Percentiles rank a stretch among this genome's conserved stretches.
These are phyloP conservation scores for Bothrops jararaca DNA, from an alignment of 2,113 vertebrate species.

Conservation along the genomic window DNA sequence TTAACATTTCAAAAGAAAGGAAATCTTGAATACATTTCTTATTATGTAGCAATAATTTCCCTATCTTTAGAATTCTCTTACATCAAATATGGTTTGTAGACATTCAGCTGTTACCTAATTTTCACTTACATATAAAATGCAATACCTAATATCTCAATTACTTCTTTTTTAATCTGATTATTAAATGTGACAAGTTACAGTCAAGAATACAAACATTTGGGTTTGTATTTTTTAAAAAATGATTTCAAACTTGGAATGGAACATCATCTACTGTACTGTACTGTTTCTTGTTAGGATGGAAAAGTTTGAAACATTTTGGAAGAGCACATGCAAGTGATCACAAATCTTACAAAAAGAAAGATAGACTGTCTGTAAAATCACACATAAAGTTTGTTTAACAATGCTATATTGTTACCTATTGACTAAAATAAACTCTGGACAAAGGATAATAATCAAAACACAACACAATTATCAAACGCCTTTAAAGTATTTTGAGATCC, in stretches of 20 bases:
- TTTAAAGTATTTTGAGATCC: neutral
- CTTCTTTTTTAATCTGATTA: neutral
- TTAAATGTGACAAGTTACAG: neutral
- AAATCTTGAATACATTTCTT: neutral
- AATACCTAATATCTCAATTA: neutral
- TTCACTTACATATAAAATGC: neutral
- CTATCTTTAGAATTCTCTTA: neutral
- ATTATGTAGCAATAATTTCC: neutral
- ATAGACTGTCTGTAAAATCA: neutral
- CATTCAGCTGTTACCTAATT: neutral
- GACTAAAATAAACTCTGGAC: neutral
- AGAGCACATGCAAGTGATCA: neutral
- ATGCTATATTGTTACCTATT: neutral
- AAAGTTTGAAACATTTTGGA: neutral
- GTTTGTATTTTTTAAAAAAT: neutral
- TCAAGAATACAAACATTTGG: neutral
- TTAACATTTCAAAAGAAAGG: neutral
- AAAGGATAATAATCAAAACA: neutral
- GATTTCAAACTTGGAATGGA: neutral
- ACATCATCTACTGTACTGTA: neutral
- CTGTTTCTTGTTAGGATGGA: neutral
- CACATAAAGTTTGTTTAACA: neutral
- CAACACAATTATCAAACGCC: neutral
- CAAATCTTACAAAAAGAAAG: neutral
- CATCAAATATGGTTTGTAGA: neutral